Evolutionary conservation across 2,888 invertebrate species (phyloP).

Genomic region (Imbricaverruca yamaguchii): DNA sequence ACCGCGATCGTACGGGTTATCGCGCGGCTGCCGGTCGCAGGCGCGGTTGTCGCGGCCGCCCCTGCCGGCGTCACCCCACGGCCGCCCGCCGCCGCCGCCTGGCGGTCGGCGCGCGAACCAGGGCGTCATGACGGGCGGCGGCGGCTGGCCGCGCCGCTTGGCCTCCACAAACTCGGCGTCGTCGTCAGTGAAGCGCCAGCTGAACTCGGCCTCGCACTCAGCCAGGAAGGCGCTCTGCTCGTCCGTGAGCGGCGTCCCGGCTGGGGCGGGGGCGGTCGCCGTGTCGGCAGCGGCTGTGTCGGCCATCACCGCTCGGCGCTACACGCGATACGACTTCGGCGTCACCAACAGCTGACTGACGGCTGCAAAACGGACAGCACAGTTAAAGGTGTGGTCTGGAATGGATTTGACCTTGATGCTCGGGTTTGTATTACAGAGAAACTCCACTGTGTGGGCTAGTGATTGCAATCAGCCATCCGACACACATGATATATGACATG

Average conservation of each 20-base stretch:
- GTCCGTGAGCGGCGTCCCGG: neutral
- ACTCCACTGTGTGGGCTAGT: no score
- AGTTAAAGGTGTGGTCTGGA: no score
- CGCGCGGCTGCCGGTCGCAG: neutral
- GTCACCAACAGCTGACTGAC: constrained; percentile 7
- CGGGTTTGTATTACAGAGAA: no score
- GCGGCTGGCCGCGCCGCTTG: neutral
- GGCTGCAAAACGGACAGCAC: neutral
- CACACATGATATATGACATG: no score
- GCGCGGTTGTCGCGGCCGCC: neutral
- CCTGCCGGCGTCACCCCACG: neutral
- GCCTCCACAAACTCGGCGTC: neutral
- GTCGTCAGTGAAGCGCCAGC: neutral
- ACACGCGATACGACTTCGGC: constrained; percentile 6
- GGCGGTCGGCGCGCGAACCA: neutral
- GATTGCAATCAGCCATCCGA: no score
- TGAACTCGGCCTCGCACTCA: constrained; percentile 18
- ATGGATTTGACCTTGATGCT: no score
- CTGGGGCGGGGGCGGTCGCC: neutral
- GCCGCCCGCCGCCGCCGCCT: constrained; percentile 4
- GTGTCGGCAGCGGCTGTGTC: neutral
- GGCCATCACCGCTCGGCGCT: neutral
- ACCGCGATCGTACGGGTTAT: neutral
- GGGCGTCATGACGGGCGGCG: constrained; percentile 3
- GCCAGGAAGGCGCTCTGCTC: constrained; percentile 3